phyloP scores from a whole-genome alignment of 2,113 vertebrate species.

The Mesitornis unicolor region DNA sequence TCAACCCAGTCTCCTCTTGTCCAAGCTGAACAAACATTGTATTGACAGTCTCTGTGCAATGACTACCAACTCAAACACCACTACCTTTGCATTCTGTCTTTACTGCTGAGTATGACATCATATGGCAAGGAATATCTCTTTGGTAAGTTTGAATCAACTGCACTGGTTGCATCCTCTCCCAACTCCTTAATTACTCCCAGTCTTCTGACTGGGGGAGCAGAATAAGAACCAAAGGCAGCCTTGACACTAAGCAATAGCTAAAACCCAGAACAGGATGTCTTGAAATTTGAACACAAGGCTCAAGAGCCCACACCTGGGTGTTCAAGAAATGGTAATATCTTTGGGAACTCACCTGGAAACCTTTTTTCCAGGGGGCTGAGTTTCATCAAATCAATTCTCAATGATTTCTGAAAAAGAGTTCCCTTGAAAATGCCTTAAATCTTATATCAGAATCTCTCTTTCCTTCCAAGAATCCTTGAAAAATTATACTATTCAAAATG shows the following conservation, averaged over 20 bases:
- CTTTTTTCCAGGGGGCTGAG: accelerated
- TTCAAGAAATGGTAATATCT: neutral
- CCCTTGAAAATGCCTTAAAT: neutral
- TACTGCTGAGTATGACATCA: neutral
- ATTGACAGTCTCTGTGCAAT: neutral
- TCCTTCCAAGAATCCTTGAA: neutral
- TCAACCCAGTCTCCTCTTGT: neutral
- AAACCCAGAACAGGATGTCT: neutral
- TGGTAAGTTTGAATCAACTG: neutral
- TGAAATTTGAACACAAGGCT: neutral
- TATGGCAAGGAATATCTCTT: neutral
- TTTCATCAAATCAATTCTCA: neutral
- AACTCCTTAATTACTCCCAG: accelerated
- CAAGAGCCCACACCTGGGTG: neutral
- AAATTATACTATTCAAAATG: neutral
- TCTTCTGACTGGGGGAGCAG: neutral
- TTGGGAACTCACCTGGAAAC: neutral
- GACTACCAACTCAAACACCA: neutral
- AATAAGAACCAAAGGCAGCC: neutral
- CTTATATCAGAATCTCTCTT: neutral
- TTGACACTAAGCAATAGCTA: neutral
- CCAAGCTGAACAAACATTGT: neutral
- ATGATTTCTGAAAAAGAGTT: neutral
- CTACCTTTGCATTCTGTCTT: neutral
- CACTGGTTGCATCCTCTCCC: accelerated